Conservation (phyloP, 2,888 invertebrate genomes). For the Orthosia gracilis region DNA sequence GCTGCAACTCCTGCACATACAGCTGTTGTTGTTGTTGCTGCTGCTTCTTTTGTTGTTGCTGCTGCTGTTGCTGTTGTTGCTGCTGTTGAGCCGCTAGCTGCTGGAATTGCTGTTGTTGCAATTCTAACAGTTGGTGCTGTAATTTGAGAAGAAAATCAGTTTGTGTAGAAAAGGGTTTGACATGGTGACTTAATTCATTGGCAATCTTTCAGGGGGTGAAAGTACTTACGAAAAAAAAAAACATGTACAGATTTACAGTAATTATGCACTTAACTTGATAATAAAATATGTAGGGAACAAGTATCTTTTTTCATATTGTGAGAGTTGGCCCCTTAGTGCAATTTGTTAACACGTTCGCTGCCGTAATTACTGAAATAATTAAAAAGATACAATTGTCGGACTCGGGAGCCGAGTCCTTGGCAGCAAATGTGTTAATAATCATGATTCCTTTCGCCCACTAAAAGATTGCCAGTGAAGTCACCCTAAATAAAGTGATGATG, state of each 20-base stretch:
- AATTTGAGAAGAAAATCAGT: constrained; percentile 57
- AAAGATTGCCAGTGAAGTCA: background rate
- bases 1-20: constrained; percentile 79
- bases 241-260: too few species aligned
- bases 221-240: background rate
- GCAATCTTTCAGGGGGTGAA: background rate
- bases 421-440: too few species aligned
- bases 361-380: too few species aligned
- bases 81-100: constrained; percentile 76
- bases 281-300: background rate
- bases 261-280: background rate
- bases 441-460: background rate
- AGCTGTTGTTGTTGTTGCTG: constrained; percentile 78
- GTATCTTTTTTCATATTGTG: background rate
- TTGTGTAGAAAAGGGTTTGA: constrained; percentile 39
- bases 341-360: too few species aligned
- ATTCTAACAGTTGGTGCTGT: constrained; percentile 82
- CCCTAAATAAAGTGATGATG: constrained; percentile 5
- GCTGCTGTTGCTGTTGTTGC: constrained; percentile 77
- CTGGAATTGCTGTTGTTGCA: constrained; percentile 77
- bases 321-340: too few species aligned
- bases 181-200: background rate
- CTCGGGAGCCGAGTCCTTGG: too few species aligned
- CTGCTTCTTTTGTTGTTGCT: constrained; percentile 76
- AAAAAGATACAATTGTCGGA: too few species aligned